These are phyloP conservation scores for Meloidogyne chitwoodi DNA, from an alignment of 1,140 invertebrate genomes.

Conservation along the genomic window DNA sequence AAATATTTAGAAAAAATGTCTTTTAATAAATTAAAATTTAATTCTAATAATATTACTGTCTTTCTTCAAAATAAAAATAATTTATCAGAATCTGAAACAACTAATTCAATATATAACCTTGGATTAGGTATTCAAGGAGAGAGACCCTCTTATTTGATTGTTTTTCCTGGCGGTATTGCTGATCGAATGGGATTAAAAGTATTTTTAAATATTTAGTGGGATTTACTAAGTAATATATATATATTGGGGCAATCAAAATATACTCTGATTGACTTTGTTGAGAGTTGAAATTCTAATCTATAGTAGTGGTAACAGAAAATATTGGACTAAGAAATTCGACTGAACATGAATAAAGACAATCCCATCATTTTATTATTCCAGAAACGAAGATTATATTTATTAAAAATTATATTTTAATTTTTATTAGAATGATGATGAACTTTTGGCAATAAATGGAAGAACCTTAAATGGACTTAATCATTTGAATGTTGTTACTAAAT, in stretches of 20 bases:
- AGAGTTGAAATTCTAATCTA: too few species aligned
- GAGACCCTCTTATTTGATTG: not conserved
- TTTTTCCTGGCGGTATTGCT: constrained; percentile 5
- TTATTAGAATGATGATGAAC: constrained; percentile 1
- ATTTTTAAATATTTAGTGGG: not conserved
- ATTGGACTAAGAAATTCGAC: too few species aligned
- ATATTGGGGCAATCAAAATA: too few species aligned
- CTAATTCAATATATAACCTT: not conserved
- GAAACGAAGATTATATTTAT: too few species aligned
- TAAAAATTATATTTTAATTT: too few species aligned
- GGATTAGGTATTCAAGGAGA: not conserved
- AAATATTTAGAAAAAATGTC: not conserved
- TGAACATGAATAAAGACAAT: too few species aligned
- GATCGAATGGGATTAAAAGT: not conserved
- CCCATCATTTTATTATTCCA: too few species aligned
- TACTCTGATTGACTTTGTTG: too few species aligned
- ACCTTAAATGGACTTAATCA: not conserved
- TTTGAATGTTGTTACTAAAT: constrained; percentile 8
- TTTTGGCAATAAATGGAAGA: constrained; percentile 7
- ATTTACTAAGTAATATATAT: too few species aligned
- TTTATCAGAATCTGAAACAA: not conserved
- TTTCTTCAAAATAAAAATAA: not conserved
- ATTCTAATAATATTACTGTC: not conserved
- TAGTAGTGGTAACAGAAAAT: too few species aligned
- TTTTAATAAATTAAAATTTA: not conserved